These are phyloP conservation scores for Myiagra hebetior DNA, from an alignment of 2,113 vertebrate species.

Conservation along the genomic window DNA sequence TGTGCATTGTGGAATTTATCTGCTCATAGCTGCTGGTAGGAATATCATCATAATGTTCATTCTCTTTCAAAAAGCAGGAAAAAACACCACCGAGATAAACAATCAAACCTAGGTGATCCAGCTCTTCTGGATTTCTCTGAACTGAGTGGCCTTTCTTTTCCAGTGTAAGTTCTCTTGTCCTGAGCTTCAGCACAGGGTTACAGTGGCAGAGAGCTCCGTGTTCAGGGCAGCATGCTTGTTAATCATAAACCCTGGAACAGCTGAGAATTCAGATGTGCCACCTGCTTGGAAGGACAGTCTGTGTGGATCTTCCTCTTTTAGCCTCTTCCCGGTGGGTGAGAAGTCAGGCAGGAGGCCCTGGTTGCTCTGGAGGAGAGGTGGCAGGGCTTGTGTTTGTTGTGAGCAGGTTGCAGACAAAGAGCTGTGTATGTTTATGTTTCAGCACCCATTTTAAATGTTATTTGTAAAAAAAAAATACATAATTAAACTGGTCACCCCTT, in stretches of 20 bases:
- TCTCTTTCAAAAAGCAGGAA: not conserved
- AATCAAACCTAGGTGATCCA: not conserved
- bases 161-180: not conserved
- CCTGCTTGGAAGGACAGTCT: constrained; percentile 36
- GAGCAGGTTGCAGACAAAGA: not conserved
- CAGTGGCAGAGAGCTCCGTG: not conserved
- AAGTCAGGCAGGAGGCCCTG: not conserved
- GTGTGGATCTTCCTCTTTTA: not conserved
- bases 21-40: not conserved
- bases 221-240: not conserved
- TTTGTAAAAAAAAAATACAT: not conserved
- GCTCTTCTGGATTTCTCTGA: not conserved
- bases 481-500: not conserved
- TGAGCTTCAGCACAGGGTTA: not conserved
- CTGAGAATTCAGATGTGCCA: not conserved
- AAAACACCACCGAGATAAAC: not conserved
- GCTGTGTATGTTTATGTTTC: not conserved
- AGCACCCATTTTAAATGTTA: not conserved
- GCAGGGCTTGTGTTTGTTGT: not conserved
- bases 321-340: not conserved
- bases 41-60: not conserved
- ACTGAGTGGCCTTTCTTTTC: not conserved
- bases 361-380: not conserved
- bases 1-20: not conserved
- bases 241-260: constrained; percentile 22